These are phyloP conservation scores for Alsophila aescularia DNA, from an alignment of 2,888 invertebrate species.

Conservation along the genomic window DNA sequence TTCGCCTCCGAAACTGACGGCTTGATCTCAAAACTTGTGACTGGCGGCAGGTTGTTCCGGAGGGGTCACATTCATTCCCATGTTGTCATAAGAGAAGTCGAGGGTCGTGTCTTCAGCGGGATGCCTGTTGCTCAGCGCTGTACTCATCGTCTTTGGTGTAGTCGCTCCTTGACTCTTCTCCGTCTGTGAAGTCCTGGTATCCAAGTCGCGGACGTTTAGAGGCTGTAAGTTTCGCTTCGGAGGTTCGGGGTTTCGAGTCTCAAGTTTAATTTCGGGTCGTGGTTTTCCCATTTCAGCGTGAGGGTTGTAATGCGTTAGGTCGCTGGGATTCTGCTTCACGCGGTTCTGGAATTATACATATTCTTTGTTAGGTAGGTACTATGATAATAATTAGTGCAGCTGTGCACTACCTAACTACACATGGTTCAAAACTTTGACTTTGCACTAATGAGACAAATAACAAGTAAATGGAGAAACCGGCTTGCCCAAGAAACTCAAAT, in stretches of 20 bases:
- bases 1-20: slow-evolving; percentile 50
- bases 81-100: slow-evolving; percentile 92
- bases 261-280: slow-evolving; percentile 71
- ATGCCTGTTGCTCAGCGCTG: slow-evolving; percentile 88
- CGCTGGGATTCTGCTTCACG: slow-evolving; percentile 73
- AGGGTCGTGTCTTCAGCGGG: slow-evolving; percentile 91
- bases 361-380: background rate
- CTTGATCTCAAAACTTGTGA: slow-evolving; percentile 67
- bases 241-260: slow-evolving; percentile 73
- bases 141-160: slow-evolving; percentile 87
- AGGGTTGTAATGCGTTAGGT: slow-evolving; percentile 76
- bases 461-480: too few relatives aligned
- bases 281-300: slow-evolving; percentile 76
- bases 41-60: slow-evolving; percentile 71
- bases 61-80: slow-evolving; percentile 88
- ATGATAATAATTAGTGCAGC: background rate
- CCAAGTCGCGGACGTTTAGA: slow-evolving; percentile 68
- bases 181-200: slow-evolving; percentile 69
- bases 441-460: too few relatives aligned
- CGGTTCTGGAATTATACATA: slow-evolving; percentile 64
- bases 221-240: slow-evolving; percentile 67
- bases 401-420: too few relatives aligned
- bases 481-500: too few relatives aligned
- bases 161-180: slow-evolving; percentile 84
- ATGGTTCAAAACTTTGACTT: too few relatives aligned